Conservation (phyloP, 2,888 invertebrate genomes). For the Dynastes grantii region DNA sequence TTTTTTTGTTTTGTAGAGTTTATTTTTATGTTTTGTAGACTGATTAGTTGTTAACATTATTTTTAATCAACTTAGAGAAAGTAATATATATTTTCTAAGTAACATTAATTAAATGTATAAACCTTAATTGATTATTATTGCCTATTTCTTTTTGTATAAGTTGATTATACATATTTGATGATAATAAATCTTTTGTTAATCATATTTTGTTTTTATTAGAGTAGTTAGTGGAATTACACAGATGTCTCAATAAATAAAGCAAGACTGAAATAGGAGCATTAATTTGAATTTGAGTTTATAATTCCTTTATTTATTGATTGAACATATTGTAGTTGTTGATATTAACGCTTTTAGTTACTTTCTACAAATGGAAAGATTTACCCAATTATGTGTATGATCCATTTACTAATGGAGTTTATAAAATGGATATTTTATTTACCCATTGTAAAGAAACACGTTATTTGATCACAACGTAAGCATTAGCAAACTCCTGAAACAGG, state of each 20-base stretch:
- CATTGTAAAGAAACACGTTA: too few relatives aligned
- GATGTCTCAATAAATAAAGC: slow-evolving; percentile 8
- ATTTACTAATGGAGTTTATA: too few relatives aligned
- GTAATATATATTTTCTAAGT: slow-evolving; percentile 12
- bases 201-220: slow-evolving; percentile 40
- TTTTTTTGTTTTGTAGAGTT: slow-evolving; percentile 32
- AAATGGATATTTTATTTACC: too few relatives aligned
- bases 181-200: slow-evolving; percentile 44
- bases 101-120: slow-evolving; percentile 18
- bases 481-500: slow-evolving; percentile 1
- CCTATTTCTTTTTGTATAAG: slow-evolving; percentile 30
- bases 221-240: slow-evolving; percentile 8
- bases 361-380: too few relatives aligned
- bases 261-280: not conserved
- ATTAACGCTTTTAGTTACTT: not conserved
- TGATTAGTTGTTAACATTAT: slow-evolving; percentile 41
- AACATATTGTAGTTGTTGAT: not conserved
- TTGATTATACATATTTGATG: slow-evolving; percentile 27
- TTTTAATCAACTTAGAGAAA: slow-evolving; percentile 24
- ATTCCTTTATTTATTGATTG: slow-evolving; percentile 34
- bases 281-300: not conserved
- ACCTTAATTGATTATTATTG: not conserved
- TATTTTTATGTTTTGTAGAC: slow-evolving; percentile 47
- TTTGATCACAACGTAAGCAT: too few relatives aligned
- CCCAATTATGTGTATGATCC: too few relatives aligned